Conservation (phyloP, 2,113 vertebrate genomes). For the Apaloderma vittatum region DNA sequence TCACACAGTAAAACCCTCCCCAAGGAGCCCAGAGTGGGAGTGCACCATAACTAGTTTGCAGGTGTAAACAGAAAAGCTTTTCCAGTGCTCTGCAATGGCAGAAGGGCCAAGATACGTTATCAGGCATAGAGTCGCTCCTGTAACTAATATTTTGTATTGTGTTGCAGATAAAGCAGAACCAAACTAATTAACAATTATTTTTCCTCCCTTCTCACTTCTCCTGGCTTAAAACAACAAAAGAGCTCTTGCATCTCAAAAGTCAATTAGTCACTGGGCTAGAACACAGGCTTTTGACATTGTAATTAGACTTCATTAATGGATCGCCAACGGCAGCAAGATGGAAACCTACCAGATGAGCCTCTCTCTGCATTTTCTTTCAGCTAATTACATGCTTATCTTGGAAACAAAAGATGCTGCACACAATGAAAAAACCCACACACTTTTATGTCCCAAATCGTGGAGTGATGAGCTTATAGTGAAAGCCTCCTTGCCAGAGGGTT, state of each 20-base stretch:
- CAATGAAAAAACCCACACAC: neutral
- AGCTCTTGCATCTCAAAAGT: neutral
- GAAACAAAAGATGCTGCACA: slow-evolving; percentile 2
- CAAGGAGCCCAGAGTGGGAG: neutral
- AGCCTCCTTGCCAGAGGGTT: neutral
- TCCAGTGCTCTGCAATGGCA: neutral
- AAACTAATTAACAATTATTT: slow-evolving; percentile 56
- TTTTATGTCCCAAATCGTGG: neutral
- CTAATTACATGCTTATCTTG: slow-evolving; percentile 23
- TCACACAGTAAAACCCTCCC: neutral
- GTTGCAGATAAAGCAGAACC: slow-evolving; percentile 44
- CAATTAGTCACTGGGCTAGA: slow-evolving; percentile 42
- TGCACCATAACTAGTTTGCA: neutral
- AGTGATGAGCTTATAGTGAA: neutral
- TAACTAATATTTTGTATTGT: slow-evolving; percentile 28
- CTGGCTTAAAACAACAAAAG: slow-evolving; percentile 11
- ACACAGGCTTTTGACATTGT: slow-evolving; percentile 15
- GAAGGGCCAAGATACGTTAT: neutral
- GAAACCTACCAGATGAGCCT: neutral
- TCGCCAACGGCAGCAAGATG: slow-evolving; percentile 15
- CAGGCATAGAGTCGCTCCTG: neutral
- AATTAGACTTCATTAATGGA: slow-evolving; percentile 63
- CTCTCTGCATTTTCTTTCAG: slow-evolving; percentile 20
- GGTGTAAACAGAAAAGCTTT: neutral
- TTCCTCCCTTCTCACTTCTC: neutral